phyloP scores from a whole-genome alignment of 2,888 invertebrate species.

The Napeogenes inachia region DNA sequence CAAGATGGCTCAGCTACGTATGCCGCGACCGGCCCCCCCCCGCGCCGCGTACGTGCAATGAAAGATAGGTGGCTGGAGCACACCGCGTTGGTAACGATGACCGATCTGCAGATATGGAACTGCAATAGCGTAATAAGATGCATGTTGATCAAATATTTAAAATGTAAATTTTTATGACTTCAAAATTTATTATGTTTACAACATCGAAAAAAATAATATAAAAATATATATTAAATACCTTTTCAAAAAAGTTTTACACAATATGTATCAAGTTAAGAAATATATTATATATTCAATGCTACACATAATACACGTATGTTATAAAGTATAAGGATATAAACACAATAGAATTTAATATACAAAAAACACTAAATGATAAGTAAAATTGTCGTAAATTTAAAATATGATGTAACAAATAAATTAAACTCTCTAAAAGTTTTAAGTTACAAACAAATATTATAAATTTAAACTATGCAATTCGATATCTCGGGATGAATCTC shows the following conservation, averaged over 20 bases:
- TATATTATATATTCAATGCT: too few species aligned
- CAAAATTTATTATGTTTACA: not conserved
- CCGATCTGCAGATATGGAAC: conserved; percentile 43
- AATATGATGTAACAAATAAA: too few species aligned
- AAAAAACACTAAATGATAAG: too few species aligned
- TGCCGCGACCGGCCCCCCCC: conserved; percentile 61
- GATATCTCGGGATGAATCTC: conserved; percentile 49
- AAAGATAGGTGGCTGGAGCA: conserved; percentile 73
- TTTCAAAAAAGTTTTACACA: too few species aligned
- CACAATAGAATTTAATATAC: too few species aligned
- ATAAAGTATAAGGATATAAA: too few species aligned
- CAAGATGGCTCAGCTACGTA: conserved; percentile 68
- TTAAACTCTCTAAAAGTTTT: too few species aligned
- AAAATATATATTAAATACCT: too few species aligned
- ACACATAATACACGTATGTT: too few species aligned
- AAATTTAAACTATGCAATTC: conserved; percentile 1
- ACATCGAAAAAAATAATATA: too few species aligned
- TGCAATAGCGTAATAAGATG: not conserved
- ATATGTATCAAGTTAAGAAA: too few species aligned
- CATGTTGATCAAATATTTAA: not conserved
- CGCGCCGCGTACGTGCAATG: conserved; percentile 75
- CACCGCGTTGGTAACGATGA: conserved; percentile 47
- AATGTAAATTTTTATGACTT: not conserved
- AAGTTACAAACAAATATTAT: conserved; percentile 2
- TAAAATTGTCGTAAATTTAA: too few species aligned